A percentile compares a stretch with the other conserved stretches of the same genome.
These are phyloP conservation scores for Cossypha caffra DNA, from an alignment of 2,797 vertebrate species.

Conservation along the genomic window DNA sequence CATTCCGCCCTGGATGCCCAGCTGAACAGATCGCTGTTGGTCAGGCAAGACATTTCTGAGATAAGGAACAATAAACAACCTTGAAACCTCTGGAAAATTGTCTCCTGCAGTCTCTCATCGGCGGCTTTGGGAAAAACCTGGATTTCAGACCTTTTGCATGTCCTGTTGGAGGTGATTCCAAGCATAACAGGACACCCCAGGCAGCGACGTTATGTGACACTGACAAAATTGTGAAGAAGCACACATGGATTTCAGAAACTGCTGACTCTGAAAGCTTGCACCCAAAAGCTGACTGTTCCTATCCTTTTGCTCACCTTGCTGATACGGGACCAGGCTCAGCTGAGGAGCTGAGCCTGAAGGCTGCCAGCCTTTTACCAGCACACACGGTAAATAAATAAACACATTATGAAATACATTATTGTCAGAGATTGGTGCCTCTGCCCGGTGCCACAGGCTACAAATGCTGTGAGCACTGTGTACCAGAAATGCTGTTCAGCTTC, in stretches of 20 bases:
- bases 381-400: not conserved
- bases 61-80: too few relatives aligned
- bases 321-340: not conserved
- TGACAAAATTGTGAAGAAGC: not conserved
- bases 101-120: too few relatives aligned
- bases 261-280: not conserved
- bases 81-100: too few relatives aligned
- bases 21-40: too few relatives aligned
- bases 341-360: not conserved
- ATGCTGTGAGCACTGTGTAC: not conserved
- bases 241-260: not conserved
- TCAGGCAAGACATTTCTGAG: too few relatives aligned
- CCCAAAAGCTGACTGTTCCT: not conserved
- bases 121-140: too few relatives aligned
- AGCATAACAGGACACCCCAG: too few relatives aligned
- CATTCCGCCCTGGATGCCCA: too few relatives aligned
- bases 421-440: not conserved
- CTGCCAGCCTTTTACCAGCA: not conserved
- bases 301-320: accelerated
- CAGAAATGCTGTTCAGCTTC: not conserved
- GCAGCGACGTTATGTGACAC: not conserved
- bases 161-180: too few relatives aligned
- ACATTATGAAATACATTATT: not conserved
- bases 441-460: not conserved
- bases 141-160: too few relatives aligned